Conservation (phyloP, 1,140 invertebrate genomes). For the Drosophila hydei region DNA sequence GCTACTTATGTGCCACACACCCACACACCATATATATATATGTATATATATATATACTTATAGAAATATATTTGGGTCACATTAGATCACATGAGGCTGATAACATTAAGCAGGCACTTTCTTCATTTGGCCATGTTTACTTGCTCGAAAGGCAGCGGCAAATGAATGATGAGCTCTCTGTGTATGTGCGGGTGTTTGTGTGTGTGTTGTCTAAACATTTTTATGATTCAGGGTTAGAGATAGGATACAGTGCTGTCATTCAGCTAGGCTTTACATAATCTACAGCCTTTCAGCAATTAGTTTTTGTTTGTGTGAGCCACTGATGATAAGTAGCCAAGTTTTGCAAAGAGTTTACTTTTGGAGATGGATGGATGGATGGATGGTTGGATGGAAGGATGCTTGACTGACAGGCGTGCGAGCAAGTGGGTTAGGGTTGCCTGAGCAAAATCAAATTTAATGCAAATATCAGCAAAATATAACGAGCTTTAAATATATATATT, state of each 20-base stretch:
- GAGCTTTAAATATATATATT: constrained; percentile 12
- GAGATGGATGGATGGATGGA: constrained; percentile 49
- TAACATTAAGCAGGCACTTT: constrained; percentile 64
- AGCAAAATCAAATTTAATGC: constrained; percentile 53
- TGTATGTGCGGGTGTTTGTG: constrained; percentile 2
- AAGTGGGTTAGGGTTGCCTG: constrained; percentile 29
- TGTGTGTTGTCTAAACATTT: constrained; percentile 71
- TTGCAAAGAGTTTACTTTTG: constrained; percentile 47
- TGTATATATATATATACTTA: constrained; percentile 3
- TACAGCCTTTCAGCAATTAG: constrained; percentile 71
- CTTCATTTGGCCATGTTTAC: constrained; percentile 65
- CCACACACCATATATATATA: background rate
- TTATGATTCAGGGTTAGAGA: constrained; percentile 79
- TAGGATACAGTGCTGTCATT: constrained; percentile 49
- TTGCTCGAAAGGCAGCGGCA: too few relatives aligned
- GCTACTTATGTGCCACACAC: constrained; percentile 1
- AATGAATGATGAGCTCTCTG: constrained; percentile 71
- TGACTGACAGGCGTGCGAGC: constrained; percentile 67
- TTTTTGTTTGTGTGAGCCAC: constrained; percentile 58
- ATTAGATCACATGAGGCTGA: constrained; percentile 63
- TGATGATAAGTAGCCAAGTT: constrained; percentile 61
- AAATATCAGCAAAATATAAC: constrained; percentile 33
- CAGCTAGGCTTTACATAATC: constrained; percentile 69
- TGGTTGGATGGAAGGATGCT: constrained; percentile 61
- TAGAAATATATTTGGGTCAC: constrained; percentile 67